phyloP scores from a whole-genome alignment of 92 coral and sea anemone species.

The Nematostella vectensis region DNA sequence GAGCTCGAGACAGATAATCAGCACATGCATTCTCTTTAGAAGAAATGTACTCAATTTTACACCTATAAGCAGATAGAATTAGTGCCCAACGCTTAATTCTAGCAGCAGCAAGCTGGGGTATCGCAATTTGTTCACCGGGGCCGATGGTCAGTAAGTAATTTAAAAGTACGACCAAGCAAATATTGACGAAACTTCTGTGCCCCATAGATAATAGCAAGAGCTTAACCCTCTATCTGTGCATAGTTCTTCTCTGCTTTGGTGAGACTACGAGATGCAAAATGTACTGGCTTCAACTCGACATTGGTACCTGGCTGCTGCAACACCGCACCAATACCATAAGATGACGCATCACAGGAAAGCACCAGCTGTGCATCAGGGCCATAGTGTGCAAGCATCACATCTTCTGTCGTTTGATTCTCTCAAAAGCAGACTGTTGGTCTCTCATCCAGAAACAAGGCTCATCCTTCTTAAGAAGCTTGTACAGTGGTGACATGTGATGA shows the following conservation, averaged over 20 bases:
- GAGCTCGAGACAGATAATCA: slow-evolving; percentile 29
- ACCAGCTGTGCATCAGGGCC: slow-evolving; percentile 29
- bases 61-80: slow-evolving; percentile 23
- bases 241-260: slow-evolving; percentile 24
- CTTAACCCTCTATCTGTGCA: slow-evolving; percentile 30
- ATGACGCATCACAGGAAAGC: slow-evolving; percentile 35
- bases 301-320: slow-evolving; percentile 22
- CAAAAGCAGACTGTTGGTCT: slow-evolving; percentile 7
- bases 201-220: slow-evolving; percentile 22
- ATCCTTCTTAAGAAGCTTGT: slow-evolving; percentile 15
- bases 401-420: slow-evolving; percentile 20
- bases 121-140: slow-evolving; percentile 28
- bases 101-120: slow-evolving; percentile 31
- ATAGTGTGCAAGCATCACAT: slow-evolving; percentile 16
- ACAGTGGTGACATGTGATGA: slow-evolving; percentile 20
- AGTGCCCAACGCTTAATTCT: slow-evolving; percentile 34
- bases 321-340: slow-evolving; percentile 24
- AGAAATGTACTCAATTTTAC: slow-evolving; percentile 16
- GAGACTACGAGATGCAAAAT: slow-evolving; percentile 26
- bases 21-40: slow-evolving; percentile 35
- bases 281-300: slow-evolving; percentile 26
- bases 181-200: slow-evolving; percentile 30
- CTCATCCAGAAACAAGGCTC: slow-evolving; percentile 18
- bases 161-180: slow-evolving; percentile 23
- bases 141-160: slow-evolving; percentile 29